Base-by-base conservation (phyloP, 2,888 invertebrate species). In the Drosophila birchii region DNA sequence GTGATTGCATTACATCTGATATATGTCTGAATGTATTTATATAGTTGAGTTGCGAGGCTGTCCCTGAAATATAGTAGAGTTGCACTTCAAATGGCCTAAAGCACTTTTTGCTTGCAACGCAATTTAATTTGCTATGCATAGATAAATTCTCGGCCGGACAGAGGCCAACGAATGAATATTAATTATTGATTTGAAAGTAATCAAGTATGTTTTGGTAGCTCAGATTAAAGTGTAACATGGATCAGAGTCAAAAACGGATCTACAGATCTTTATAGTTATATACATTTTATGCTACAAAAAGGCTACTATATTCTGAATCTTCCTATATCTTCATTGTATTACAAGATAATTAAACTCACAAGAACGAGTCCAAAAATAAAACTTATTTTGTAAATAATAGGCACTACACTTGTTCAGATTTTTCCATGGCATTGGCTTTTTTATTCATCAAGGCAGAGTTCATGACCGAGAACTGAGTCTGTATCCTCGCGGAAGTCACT, bases 21-120 rank as follows among this genome's bases (percentile, higher is more conserved):
- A 62, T 60, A 62, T 62, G 14, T 39, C 12, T 51, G 14, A 20
- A 9, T 16, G 20, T 32, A 32, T 63, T 43, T 70, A 72, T 62
- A 58, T 51, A 70, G 67, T 70, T 63, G 57, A 62, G 53, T 45
- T 63, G 78, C 59, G 86, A 87, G 81, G 81, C 73, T 86, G 78
- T 74, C 88, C 83, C 80, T 88, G 77, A 58, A 68, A 63, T 49
- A 38, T 58, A 36, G 54, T 62, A 36, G 55, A 83, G 76, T 73
- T 79, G 72, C 61, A 73, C 51, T 73, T 44, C 44, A 60, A 75
- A 67, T 54, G 57, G 56, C 49, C 55, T 44, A 47, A 63, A 53
- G 75, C 71, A 61, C 60, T 43, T 53, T 47, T 6, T 16, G 53
- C 34, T 39, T n/a, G 41, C 41, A 70, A 69, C 36, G 68, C 68